A percentile compares a stretch with the other conserved stretches of the same genome.
These are phyloP conservation scores for Gorsachius goisagi DNA, from an alignment of 2,113 vertebrate species.

Conservation along the genomic window DNA sequence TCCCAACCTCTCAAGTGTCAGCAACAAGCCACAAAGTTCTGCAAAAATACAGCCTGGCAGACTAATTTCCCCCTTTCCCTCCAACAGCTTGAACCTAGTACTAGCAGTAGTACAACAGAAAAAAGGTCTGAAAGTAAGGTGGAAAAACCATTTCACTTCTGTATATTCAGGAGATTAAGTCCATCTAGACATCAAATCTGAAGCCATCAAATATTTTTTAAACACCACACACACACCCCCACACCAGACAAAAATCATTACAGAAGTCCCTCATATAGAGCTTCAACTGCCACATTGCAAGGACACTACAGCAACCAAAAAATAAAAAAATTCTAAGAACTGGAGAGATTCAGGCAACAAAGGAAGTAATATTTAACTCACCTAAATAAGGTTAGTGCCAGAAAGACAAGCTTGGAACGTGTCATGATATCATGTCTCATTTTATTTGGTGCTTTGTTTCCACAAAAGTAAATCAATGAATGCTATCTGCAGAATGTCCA, in stretches of 20 bases:
- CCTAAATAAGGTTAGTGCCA: conserved; percentile 3
- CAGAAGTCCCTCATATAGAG: neutral
- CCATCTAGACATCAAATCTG: neutral
- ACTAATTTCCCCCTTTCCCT: neutral
- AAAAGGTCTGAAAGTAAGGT: neutral
- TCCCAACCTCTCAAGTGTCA: neutral
- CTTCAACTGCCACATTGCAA: neutral
- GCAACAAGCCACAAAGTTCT: neutral
- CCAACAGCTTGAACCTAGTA: neutral
- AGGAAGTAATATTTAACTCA: conserved; percentile 54
- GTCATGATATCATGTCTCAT: neutral
- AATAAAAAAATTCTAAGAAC: neutral
- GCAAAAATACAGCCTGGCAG: neutral
- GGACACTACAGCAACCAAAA: neutral
- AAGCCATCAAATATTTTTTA: neutral
- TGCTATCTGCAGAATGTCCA: conserved; percentile 29
- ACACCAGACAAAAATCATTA: neutral
- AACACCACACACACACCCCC: neutral
- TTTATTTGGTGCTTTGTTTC: neutral
- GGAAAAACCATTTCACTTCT: neutral
- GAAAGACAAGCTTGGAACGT: conserved; percentile 23
- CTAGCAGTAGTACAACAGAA: neutral
- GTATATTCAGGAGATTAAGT: neutral
- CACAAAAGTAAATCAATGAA: conserved; percentile 17
- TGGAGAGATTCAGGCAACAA: neutral